phyloP scores from a whole-genome alignment of 2,797 vertebrate species.

The Babyrousa celebensis region DNA sequence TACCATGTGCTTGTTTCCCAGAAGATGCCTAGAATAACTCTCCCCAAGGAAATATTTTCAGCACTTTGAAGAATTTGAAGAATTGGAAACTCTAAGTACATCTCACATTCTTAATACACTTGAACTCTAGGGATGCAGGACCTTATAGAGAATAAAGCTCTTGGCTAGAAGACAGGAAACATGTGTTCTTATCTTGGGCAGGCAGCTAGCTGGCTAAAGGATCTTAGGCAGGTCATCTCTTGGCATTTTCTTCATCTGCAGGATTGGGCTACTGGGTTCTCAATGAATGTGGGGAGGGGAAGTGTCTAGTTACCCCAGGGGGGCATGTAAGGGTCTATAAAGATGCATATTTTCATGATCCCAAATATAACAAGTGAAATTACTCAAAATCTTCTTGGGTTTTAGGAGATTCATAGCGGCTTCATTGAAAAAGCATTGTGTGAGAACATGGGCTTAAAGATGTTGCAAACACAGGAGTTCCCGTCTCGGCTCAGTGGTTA shows the following conservation, averaged over 20 bases:
- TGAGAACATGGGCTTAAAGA: neutral
- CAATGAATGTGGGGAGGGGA: neutral
- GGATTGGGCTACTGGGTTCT: neutral
- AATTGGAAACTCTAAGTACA: constrained; percentile 63
- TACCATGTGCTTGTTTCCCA: constrained; percentile 38
- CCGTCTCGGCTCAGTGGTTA: no score
- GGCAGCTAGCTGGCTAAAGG: neutral
- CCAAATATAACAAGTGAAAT: constrained; percentile 42
- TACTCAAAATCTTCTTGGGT: constrained; percentile 23
- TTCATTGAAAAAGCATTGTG: neutral
- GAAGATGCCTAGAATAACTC: constrained; percentile 69
- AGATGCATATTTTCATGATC: neutral
- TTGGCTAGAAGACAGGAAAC: constrained; percentile 45
- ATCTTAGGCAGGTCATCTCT: neutral
- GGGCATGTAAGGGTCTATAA: neutral
- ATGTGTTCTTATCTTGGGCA: constrained; percentile 11
- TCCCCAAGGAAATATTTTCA: constrained; percentile 71
- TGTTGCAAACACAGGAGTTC: neutral
- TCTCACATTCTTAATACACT: constrained; percentile 49
- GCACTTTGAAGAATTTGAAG: constrained; percentile 74
- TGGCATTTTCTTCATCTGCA: neutral
- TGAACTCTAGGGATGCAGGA: constrained; percentile 60
- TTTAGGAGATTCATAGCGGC: neutral
- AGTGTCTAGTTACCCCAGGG: neutral
- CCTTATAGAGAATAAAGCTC: neutral